Evolutionary conservation across 2,113 vertebrate genomes (phyloP), one percentile per base, ranked within the genome.

Genomic region (Hemichromis elongatus): DNA sequence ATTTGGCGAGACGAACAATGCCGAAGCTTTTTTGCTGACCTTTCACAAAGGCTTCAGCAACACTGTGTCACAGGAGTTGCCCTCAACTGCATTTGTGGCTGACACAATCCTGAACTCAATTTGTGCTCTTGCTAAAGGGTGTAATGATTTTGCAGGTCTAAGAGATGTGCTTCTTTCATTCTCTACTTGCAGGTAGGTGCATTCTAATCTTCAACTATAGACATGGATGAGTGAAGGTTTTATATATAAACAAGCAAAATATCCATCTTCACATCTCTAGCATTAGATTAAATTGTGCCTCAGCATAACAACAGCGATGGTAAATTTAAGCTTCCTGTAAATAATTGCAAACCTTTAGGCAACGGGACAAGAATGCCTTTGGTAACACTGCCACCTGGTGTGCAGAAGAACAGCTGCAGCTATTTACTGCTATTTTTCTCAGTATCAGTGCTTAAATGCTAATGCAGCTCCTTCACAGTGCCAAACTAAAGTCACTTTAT

Each of bases 311-410:
- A 26, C 81, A 55, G 18, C 53, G 13, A 47, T 3, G 14, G 37
- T 18, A 35, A 79, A 61, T 66, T 9, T 42, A 63, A 40, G 8
- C 56, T 88, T 77, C 77, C 40, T 83, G 55, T 78, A 83, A 88
- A 88, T 84, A 61, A 84, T 88, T 21, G 68, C 10, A 24, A 52
- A 54, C 61, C 75, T 52, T 21, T 30, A 24, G 45, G n/a, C 4
- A 2, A 13, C 13, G 18, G 9, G 18, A 13, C 13, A 75, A 56
- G 30, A 55, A 90, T 92, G 35, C 4, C 84, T 89, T 92, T 89
- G 86, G 73, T 59, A 89, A 93, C 86, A 95, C 80, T 94, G 95
- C 93, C 94, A 91, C 77, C 95, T 21, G 45, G 91, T 95, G 95
- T n/a, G 59, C 40, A 5, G 16, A 30, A 10, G 9, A 50, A 30